Base-by-base conservation (phyloP, 2,888 invertebrate genomes). In the Tenthredo livida region DNA sequence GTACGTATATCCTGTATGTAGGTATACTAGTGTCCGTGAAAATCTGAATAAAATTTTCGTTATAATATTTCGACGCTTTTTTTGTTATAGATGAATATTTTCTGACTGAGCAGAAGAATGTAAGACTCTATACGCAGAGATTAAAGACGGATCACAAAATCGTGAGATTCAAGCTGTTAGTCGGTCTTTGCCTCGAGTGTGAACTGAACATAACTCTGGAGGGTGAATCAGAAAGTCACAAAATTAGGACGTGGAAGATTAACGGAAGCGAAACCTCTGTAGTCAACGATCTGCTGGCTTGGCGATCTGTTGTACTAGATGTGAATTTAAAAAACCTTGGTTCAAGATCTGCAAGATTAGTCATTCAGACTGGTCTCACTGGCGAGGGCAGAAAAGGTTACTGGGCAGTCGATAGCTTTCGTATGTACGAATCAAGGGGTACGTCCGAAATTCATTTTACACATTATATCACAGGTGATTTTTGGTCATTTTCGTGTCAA, bases 351-450 rank as follows among this genome's bases (percentile, higher is more conserved):
- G 12, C 87, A 0, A 82, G 6, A 70, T 33, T 91, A 0, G 47
- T 83, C 47, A 85, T 91, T 6, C 58, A 82, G 4, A 88, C 90
- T 0, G 21, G 21, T 15, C 9, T 40, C 21, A 2, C 10, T 25
- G 6, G 2, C 4, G 3, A 15, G 1, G 3, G 21, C 1, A 40
- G 2, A 10, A 40, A n/a, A 29, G 61, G 73, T 29, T 29, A 87
- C 6, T 91, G 90, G 90, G 89, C 89, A 0, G 83, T 90, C 12
- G 88, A 87, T 0, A 87, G 87, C 12, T 29, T 90, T 40, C 89
- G 86, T 17, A 47, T 54, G 17, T 90, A 88, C 84, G 80, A 85
- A 0, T 50, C 83, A 33, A 25, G 50, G 37, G 86, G 88, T 84
- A 58, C 77, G 78, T 15, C 2, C 1, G 6, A n/a, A 12, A n/a